These are phyloP conservation scores for Diuraphis noxia DNA, from an alignment of 1,140 invertebrate species.

Conservation along the genomic window DNA sequence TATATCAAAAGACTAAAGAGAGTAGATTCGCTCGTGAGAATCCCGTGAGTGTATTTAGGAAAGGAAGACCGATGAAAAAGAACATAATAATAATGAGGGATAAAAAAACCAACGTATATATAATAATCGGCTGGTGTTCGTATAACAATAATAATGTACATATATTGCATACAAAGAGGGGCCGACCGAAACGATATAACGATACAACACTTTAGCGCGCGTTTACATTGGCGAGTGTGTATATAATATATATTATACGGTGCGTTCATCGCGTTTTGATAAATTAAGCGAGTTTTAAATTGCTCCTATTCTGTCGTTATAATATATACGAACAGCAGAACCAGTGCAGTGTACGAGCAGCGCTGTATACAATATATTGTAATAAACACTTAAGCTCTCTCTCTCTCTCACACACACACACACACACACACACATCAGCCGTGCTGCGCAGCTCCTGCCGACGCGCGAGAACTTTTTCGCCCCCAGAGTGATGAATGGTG, in stretches of 20 bases:
- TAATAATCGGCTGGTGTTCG: neutral
- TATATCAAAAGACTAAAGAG: neutral
- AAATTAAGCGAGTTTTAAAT: slow-evolving; percentile 5
- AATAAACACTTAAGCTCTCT: neutral
- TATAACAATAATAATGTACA: neutral
- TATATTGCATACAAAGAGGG: neutral
- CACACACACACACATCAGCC: neutral
- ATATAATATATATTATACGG: neutral
- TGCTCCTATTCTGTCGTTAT: neutral
- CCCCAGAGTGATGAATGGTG: slow-evolving; percentile 14
- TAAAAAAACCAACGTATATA: neutral
- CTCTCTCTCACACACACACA: neutral
- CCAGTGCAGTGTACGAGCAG: neutral
- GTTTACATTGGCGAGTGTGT: neutral
- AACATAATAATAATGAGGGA: slow-evolving; percentile 2
- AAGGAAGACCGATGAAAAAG: neutral
- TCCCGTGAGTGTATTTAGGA: neutral
- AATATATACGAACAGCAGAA: neutral
- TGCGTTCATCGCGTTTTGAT: neutral
- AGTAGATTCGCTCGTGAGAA: neutral
- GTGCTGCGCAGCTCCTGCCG: neutral
- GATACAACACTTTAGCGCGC: neutral
- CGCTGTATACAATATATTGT: neutral
- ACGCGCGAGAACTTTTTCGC: slow-evolving; percentile 12
- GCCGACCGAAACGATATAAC: neutral